A percentile compares a stretch with the other conserved stretches of the same genome.
Evolutionary conservation across 2,113 vertebrate genomes (phyloP).

Genomic region (Anthoscopus minutus): DNA sequence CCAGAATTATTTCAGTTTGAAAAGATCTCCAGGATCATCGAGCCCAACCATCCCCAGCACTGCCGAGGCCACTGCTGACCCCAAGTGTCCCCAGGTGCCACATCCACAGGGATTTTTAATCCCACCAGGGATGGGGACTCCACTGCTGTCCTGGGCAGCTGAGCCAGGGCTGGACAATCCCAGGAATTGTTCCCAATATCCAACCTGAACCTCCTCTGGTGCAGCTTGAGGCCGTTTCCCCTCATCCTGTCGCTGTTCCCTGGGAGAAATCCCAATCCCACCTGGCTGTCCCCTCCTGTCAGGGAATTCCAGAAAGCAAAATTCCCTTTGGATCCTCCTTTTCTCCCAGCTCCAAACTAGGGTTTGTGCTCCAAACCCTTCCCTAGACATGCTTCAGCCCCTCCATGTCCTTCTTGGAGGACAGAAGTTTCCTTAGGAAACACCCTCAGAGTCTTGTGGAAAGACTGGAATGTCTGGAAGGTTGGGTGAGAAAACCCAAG

Average conservation of each 20-base stretch:
- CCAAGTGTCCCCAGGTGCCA: not conserved
- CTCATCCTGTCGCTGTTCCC: not conserved
- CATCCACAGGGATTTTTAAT: not conserved
- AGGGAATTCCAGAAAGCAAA: not conserved
- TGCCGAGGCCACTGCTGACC: not conserved
- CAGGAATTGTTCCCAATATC: not conserved
- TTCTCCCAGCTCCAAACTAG: too few species aligned
- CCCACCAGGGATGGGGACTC: not conserved
- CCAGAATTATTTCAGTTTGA: not conserved
- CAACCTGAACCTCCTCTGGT: rapidly evolving
- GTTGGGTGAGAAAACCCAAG: not conserved
- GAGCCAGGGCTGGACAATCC: not conserved
- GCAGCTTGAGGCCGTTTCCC: rapidly evolving
- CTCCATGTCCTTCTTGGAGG: not conserved
- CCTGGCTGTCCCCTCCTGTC: not conserved
- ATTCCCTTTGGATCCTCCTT: not conserved
- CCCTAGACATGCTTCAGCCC: not conserved
- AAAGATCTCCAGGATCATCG: not conserved
- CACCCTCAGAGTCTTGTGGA: not conserved
- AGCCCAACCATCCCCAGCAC: not conserved
- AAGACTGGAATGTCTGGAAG: not conserved
- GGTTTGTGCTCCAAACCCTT: not conserved
- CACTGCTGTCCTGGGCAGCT: not conserved
- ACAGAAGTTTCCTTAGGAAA: not conserved
- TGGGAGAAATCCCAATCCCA: not conserved